Evolutionary conservation across 2,888 invertebrate genomes (phyloP).

Genomic region (Cyaniris semiargus): DNA sequence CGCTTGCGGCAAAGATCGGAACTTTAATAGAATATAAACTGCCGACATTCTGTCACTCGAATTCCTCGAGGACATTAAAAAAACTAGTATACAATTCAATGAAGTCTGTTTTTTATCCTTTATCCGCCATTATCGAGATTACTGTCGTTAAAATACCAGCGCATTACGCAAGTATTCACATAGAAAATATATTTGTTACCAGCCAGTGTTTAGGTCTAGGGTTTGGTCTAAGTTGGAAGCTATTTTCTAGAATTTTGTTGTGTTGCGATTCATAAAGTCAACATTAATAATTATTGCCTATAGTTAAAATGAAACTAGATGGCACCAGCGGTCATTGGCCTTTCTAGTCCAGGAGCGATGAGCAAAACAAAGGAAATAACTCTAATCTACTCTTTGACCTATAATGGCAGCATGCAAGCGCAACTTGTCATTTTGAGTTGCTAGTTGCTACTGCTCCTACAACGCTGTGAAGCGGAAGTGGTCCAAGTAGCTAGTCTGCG

Average conservation of each 20-base stretch:
- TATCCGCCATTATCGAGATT: slow-evolving; percentile 43
- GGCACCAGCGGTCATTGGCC: too few relatives aligned
- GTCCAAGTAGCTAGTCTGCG: background rate
- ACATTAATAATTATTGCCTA: too few relatives aligned
- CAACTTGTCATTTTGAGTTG: background rate
- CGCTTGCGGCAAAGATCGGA: too few relatives aligned
- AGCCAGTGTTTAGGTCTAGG: background rate
- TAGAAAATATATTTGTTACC: slow-evolving; percentile 29
- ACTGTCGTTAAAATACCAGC: slow-evolving; percentile 40
- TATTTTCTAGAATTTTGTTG: background rate
- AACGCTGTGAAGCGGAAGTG: background rate
- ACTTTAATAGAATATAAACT: too few relatives aligned
- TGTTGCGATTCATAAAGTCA: background rate
- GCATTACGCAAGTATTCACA: slow-evolving; percentile 34
- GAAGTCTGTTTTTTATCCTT: slow-evolving; percentile 35
- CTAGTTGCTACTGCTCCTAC: background rate
- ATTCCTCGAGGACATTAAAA: slow-evolving; percentile 8
- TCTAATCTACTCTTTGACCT: too few relatives aligned
- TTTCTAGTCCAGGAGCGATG: too few relatives aligned
- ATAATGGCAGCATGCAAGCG: too few relatives aligned
- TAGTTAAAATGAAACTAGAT: too few relatives aligned
- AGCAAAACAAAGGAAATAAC: too few relatives aligned
- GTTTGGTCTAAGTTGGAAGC: background rate
- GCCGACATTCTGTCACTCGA: slow-evolving; percentile 16
- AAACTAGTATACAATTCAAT: slow-evolving; percentile 31